phyloP scores from a whole-genome alignment of 1,140 invertebrate genomes.

The Leptestheria dahalacensis region DNA sequence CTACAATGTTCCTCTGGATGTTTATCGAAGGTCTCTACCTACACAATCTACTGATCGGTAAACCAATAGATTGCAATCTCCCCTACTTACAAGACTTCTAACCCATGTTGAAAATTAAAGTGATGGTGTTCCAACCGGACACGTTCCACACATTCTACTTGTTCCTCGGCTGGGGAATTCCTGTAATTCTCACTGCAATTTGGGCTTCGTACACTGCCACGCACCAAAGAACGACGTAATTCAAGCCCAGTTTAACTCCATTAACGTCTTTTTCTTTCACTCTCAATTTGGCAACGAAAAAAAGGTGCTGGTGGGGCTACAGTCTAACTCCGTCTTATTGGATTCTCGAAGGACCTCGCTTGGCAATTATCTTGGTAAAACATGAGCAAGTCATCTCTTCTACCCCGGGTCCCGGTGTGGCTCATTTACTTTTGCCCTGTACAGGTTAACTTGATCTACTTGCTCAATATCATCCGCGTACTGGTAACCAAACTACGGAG shows the following conservation, averaged over 20 bases:
- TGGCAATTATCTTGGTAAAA: conserved; percentile 18
- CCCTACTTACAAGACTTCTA: too few species aligned
- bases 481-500: conserved; percentile 37
- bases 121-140: conserved; percentile 31
- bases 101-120: conserved; percentile 22
- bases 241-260: too few species aligned
- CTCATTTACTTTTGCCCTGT: conserved; percentile 15
- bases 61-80: background rate
- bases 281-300: too few species aligned
- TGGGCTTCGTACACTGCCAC: conserved; percentile 28
- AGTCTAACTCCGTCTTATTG: conserved; percentile 31
- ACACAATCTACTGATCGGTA: conserved; percentile 31
- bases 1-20: conserved; percentile 44
- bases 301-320: conserved; percentile 35
- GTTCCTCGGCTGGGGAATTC: conserved; percentile 37
- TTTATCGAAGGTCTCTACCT: conserved; percentile 40
- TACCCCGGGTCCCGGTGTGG: background rate
- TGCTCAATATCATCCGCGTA: conserved; percentile 37
- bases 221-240: conserved; percentile 1
- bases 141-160: conserved; percentile 27
- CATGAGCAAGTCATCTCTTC: background rate
- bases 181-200: conserved; percentile 28
- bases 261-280: too few species aligned
- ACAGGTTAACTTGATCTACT: conserved; percentile 34
- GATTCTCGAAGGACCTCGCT: conserved; percentile 29